A percentile compares a stretch with the other conserved stretches of the same genome.
Evolutionary conservation across 1,140 invertebrate species (phyloP).

Genomic region (Bombus superbus): DNA sequence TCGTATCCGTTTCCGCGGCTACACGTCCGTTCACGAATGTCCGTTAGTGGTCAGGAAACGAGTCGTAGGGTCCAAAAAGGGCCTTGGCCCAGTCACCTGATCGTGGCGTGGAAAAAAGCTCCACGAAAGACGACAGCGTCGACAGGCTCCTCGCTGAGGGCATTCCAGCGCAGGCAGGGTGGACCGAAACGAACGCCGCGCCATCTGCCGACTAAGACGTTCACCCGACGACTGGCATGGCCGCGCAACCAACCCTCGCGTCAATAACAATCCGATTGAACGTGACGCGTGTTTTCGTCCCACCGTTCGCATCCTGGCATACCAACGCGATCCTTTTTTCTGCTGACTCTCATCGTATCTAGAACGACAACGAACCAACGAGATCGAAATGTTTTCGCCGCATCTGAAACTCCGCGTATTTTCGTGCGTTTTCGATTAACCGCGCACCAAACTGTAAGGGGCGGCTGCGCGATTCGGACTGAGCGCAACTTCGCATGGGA

Average conservation of each 20-base stretch:
- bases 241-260: slow-evolving; percentile 66
- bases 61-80: neutral
- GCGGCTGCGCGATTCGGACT: slow-evolving; percentile 78
- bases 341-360: neutral
- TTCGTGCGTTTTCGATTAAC: slow-evolving; percentile 28
- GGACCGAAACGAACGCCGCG: slow-evolving; percentile 71
- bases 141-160: slow-evolving; percentile 61
- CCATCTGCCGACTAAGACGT: slow-evolving; percentile 68
- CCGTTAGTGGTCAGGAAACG: neutral
- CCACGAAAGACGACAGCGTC: slow-evolving; percentile 59
- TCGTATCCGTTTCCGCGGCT: slow-evolving; percentile 7
- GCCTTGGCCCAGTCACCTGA: slow-evolving; percentile 44
- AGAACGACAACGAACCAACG: neutral
- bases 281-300: neutral
- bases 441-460: slow-evolving; percentile 48
- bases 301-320: neutral
- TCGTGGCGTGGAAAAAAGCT: slow-evolving; percentile 57
- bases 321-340: neutral
- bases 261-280: slow-evolving; percentile 66
- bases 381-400: neutral
- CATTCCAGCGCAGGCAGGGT: slow-evolving; percentile 73
- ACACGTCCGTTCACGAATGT: slow-evolving; percentile 1
- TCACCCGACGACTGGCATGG: slow-evolving; percentile 65
- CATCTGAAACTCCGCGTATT: neutral
- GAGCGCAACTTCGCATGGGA: slow-evolving; percentile 72